Evolutionary conservation across 2,888 invertebrate genomes (phyloP).

Genomic region (Trichopria drosophilae): DNA sequence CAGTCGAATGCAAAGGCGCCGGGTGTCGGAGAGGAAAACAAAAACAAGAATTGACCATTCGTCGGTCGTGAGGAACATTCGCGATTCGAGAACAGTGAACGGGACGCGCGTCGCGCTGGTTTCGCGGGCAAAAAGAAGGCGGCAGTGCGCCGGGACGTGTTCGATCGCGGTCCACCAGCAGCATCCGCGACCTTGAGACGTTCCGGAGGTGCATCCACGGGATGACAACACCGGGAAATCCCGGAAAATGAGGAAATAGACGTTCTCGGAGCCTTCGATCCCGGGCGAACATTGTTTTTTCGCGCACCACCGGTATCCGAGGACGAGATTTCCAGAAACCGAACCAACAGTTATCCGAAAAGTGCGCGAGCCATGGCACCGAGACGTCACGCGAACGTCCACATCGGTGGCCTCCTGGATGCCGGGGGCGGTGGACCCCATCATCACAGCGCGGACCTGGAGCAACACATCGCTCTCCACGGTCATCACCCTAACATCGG

Average conservation of each 20-base stretch:
- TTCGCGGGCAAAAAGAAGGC: too few species aligned
- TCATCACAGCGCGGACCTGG: too few species aligned
- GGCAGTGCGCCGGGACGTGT: too few species aligned
- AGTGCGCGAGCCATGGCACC: conserved; percentile 56
- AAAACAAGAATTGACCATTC: not conserved
- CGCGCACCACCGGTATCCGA: too few species aligned
- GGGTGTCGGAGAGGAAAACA: not conserved
- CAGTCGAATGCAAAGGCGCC: not conserved
- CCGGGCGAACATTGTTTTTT: too few species aligned
- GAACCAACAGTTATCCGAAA: not conserved
- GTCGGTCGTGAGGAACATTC: too few species aligned
- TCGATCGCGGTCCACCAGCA: too few species aligned
- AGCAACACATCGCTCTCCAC: conserved; percentile 40
- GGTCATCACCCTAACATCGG: conserved; percentile 43
- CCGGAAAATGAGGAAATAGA: conserved; percentile 30
- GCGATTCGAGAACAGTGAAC: too few species aligned
- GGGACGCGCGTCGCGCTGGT: too few species aligned
- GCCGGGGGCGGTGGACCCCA: conserved; percentile 9
- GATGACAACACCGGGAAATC: conserved; percentile 11
- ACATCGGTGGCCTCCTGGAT: conserved; percentile 31
- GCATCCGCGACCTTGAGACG: too few species aligned
- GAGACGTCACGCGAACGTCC: conserved; percentile 47
- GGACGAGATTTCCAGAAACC: too few species aligned
- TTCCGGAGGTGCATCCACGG: conserved; percentile 22
- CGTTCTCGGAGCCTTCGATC: not conserved